Conservation (phyloP, 2,888 invertebrate genomes). For the Lasioglossum leucozonium region DNA sequence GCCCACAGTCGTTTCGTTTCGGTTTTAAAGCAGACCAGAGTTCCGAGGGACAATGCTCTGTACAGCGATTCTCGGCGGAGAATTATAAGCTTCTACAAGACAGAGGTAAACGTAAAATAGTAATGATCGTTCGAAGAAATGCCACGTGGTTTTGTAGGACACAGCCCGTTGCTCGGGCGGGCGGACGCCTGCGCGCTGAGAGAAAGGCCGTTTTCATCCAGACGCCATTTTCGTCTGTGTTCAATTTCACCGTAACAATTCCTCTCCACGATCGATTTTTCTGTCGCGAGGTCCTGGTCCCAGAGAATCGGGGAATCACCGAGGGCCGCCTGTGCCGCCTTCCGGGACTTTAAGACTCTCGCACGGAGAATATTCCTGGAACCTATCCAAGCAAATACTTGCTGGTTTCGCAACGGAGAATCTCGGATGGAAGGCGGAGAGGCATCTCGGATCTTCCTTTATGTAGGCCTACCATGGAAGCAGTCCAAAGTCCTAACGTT, state of each 20-base stretch:
- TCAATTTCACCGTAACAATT: constrained; percentile 12
- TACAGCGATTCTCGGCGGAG: constrained; percentile 67
- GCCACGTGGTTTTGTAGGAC: constrained; percentile 54
- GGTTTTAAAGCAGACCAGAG: constrained; percentile 67
- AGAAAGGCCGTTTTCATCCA: constrained; percentile 32
- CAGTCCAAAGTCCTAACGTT: neutral
- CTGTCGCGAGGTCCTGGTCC: constrained; percentile 5
- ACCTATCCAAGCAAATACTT: neutral
- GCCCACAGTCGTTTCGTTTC: constrained; percentile 29
- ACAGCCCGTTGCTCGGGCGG: constrained; percentile 19
- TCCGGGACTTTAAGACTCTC: constrained; percentile 2
- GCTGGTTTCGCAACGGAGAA: neutral
- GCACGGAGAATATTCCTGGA: neutral
- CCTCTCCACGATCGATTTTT: constrained; percentile 10
- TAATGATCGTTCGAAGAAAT: constrained; percentile 55
- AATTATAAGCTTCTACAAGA: constrained; percentile 60
- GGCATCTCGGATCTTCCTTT: too few species aligned
- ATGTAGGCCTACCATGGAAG: constrained; percentile 14
- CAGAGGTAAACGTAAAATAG: constrained; percentile 5
- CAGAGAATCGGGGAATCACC: neutral
- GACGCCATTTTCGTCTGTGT: constrained; percentile 17
- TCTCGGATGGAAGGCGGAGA: constrained; percentile 2
- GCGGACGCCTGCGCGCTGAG: constrained; percentile 42
- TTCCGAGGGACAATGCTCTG: constrained; percentile 69
- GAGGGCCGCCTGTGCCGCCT: neutral